Base-by-base conservation (phyloP, 2,888 invertebrate genomes). In the Agapetus fuscipes region DNA sequence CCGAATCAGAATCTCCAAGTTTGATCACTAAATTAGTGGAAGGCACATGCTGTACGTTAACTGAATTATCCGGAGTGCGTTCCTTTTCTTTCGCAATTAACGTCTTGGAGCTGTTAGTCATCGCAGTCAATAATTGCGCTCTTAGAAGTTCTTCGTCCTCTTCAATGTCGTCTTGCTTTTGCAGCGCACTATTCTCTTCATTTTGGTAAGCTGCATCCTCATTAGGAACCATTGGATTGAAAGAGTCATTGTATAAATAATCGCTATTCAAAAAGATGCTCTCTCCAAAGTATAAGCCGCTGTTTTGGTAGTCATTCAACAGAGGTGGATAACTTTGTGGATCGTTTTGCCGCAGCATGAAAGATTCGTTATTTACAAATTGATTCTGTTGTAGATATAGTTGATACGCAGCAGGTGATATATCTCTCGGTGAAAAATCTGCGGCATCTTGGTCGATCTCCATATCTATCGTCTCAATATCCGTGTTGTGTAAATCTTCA, bases 71-170 rank as follows among this genome's bases (percentile, higher is more conserved):
- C 9, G 35, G 13, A 16, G 4, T n/a, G 17, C 17, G 20, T 3
- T 17, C 30, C 45, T 43, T 28, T 14, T 34, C 27, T 20, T 20
- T 39, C 45, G 53, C 56, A 32, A 60, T 52, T 57, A 55, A 26
- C 62, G 52, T 48, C 63, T 62, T 34, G 69, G 66, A 37, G 74
- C 72, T 76, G 55, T 72, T 74, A 39, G 72, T 71, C 46, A 77
- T 61, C 3, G 75, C 74, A 34, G 72, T 74, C 48, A 78, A 58
- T 37, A 77, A 54, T 56, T 71, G 66, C 20, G 75, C 76, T 46
- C 77, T 57, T 45, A 78, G 60, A 34, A 75, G 62, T 55, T 76
- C 76, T 54, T 73, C 74, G 54, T 77, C 76, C 51, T 77, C 76
- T 34, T 76, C 76, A 41, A 67, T 49, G 49, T 67, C 65, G 48